Evolutionary conservation across 2,888 invertebrate genomes (phyloP), one percentile per base, ranked within the genome.

Genomic region (Horisme vitalbata): DNA sequence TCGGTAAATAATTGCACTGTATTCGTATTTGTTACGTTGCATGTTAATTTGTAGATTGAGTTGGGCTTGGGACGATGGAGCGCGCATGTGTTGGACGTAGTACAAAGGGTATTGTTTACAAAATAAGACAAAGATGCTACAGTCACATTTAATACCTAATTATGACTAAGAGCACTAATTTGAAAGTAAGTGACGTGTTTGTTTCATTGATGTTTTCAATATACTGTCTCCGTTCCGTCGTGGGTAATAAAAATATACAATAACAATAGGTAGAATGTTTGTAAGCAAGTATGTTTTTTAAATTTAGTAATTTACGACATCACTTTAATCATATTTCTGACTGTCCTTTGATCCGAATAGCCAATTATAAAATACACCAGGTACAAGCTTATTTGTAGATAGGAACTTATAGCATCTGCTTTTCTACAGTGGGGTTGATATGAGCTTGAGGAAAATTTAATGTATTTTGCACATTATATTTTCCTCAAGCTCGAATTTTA

Each of bases 11-110:
- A 71, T 71, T 75, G 69, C 71, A 71, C 65, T 47, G 41, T 36
- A 37, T 41, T 60, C 64, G 66, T 57, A 63, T 65, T 71, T 68
- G 65, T 68, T 63, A 65, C 59, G 59, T 52, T 68, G 59, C 61
- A 65, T 63, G 64, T 65, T 68, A 66, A 73, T 74, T 76, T 65
- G 68, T 70, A 64, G 68, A 69, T 63, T 59, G 57, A 35, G 59
- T 62, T 62, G 63, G 57, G 33, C 58, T 62, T 62, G 63, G 61
- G 58, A 54, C 59, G 56, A 63, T 59, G 62, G 28, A 24, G 43
- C 8, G 12, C 33, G 48, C 50, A 56, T 28, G 60, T 53, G 28
- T 34, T 36, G 32, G 34, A 18, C 53, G 51, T 63, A 67, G 62
- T 70, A 63, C 63, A 49, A 49, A 49, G 49, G 44, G 49, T 32